A percentile compares a stretch with the other conserved stretches of the same genome.
Conservation (phyloP, 2,797 vertebrate genomes). For the Glyptemys insculpta region DNA sequence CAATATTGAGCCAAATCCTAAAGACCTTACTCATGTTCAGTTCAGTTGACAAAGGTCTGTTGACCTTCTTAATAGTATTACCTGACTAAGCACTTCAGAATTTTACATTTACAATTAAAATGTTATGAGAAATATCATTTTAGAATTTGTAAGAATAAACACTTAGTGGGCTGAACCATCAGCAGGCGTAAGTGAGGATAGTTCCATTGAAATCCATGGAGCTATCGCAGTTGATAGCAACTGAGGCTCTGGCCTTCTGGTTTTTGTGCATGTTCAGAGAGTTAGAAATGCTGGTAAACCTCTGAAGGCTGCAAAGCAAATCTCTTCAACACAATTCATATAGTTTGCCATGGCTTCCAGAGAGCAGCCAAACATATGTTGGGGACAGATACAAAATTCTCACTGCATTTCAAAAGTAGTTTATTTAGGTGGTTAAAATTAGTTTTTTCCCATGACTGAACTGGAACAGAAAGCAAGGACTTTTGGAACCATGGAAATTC, state of each 20-base stretch:
- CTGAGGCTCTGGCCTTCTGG: not conserved
- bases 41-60: not conserved
- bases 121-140: not conserved
- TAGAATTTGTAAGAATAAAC: not conserved
- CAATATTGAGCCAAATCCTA: not conserved
- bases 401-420: slow-evolving; percentile 24
- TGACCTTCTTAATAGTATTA: not conserved
- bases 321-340: not conserved
- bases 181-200: not conserved
- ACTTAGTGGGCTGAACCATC: not conserved
- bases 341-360: not conserved
- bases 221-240: not conserved
- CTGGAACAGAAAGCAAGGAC: not conserved
- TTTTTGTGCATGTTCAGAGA: not conserved
- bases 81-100: not conserved
- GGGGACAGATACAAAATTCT: slow-evolving; percentile 8
- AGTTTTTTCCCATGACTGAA: slow-evolving; percentile 38
- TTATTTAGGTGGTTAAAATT: slow-evolving; percentile 60
- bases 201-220: not conserved
- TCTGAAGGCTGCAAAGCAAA: not conserved
- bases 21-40: not conserved
- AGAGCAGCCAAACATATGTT: not conserved
- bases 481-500: not conserved
- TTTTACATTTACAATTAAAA: not conserved
- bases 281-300: not conserved